Percentiles rank a stretch among this genome's conserved stretches.
Evolutionary conservation across 1,140 invertebrate species (phyloP).

Genomic region (Vanessa atalanta): DNA sequence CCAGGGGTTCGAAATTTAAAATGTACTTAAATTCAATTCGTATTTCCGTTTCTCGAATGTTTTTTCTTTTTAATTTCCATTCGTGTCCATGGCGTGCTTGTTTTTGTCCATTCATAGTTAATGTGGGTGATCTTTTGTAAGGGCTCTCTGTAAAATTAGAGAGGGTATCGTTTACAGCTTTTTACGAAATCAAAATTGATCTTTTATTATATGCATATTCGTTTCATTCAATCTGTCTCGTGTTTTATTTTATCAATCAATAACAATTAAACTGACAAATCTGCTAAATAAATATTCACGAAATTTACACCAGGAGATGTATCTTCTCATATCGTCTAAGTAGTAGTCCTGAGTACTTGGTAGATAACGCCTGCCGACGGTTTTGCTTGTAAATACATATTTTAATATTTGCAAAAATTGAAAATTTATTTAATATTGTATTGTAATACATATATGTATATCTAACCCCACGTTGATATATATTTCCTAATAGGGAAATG

Average conservation of each 20-base stretch:
- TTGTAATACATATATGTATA: constrained; percentile 10
- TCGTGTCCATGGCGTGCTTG: constrained; percentile 65
- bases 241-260: constrained; percentile 38
- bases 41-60: constrained; percentile 69
- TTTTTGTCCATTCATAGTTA: constrained; percentile 79
- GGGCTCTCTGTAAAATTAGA: constrained; percentile 77
- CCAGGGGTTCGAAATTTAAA: constrained; percentile 72
- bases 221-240: constrained; percentile 37
- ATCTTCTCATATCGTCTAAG: too few species aligned
- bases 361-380: too few species aligned
- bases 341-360: too few species aligned
- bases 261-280: constrained; percentile 16
- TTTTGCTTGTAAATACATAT: too few species aligned
- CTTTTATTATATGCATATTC: constrained; percentile 42
- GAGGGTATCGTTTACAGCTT: constrained; percentile 72
- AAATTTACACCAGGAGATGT: too few species aligned
- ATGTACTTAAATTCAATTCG: constrained; percentile 79
- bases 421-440: too few species aligned
- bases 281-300: too few species aligned
- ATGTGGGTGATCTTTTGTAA: constrained; percentile 78
- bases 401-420: too few species aligned
- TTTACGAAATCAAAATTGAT: constrained; percentile 74
- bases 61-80: constrained; percentile 77
- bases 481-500: constrained; percentile 42
- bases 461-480: constrained; percentile 35